Evolutionary conservation across 92 coral and sea anemone species (phyloP).

Genomic region (Galaxea fascicularis): DNA sequence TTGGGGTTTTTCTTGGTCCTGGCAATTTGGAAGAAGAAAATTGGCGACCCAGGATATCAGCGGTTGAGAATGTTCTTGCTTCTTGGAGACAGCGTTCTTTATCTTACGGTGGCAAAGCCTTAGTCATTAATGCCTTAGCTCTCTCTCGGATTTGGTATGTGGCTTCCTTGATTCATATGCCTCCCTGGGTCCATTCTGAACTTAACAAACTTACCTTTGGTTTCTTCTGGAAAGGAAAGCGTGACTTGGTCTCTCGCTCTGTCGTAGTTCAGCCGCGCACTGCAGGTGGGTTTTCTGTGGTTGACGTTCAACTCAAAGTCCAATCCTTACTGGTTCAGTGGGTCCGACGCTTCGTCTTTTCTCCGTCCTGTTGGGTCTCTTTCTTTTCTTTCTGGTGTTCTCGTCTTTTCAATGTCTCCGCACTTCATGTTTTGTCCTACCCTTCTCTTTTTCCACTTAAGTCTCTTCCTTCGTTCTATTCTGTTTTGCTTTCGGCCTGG

Average conservation of each 20-base stretch:
- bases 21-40: background rate
- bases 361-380: background rate
- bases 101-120: background rate
- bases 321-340: conserved; percentile 10
- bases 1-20: background rate
- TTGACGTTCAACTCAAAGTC: background rate
- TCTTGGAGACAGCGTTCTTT: background rate
- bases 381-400: background rate
- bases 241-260: conserved; percentile 10
- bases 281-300: conserved; percentile 21
- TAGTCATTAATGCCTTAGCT: conserved; percentile 32
- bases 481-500: conserved; percentile 14
- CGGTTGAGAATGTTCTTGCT: background rate
- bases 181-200: background rate
- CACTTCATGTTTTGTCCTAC: background rate
- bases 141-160: conserved; percentile 49
- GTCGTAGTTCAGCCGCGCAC: background rate
- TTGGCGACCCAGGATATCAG: background rate
- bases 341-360: background rate
- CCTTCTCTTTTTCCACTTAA: background rate
- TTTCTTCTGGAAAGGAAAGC: background rate
- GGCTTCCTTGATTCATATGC: conserved; percentile 2
- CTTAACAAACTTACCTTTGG: background rate
- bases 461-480: conserved; percentile 8
- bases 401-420: background rate